Evolutionary conservation across 2,113 vertebrate genomes (phyloP).

Genomic region (Rhinopomastus cyanomelas): DNA sequence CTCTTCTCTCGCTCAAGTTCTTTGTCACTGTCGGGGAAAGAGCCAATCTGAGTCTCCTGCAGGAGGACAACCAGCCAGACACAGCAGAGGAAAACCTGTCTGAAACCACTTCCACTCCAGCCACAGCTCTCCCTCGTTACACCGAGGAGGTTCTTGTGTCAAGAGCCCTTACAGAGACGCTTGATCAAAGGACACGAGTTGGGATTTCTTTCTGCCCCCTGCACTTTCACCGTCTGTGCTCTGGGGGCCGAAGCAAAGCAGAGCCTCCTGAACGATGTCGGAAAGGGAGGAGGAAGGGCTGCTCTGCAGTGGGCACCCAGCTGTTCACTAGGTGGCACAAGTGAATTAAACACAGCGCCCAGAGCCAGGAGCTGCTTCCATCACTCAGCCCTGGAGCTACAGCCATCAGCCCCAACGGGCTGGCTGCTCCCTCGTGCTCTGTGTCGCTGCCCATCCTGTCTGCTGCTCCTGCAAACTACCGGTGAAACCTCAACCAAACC

Average conservation of each 20-base stretch:
- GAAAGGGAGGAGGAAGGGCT: rapidly evolving
- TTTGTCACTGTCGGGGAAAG: conserved; percentile 84
- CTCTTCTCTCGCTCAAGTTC: conserved; percentile 88
- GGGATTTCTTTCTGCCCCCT: neutral
- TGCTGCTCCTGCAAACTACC: neutral
- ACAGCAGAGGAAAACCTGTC: neutral
- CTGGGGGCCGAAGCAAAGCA: neutral
- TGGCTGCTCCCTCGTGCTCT: too few species aligned
- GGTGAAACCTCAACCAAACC: too few species aligned
- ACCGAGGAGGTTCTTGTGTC: neutral
- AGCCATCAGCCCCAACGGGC: neutral
- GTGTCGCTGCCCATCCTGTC: neutral
- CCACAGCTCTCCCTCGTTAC: rapidly evolving
- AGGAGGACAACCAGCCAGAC: neutral
- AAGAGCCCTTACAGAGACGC: neutral
- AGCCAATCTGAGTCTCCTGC: too few species aligned
- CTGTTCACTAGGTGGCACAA: conserved; percentile 60
- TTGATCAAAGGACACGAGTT: neutral
- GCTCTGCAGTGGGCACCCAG: neutral
- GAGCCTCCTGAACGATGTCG: neutral
- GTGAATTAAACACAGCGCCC: neutral
- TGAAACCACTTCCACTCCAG: neutral
- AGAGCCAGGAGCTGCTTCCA: neutral
- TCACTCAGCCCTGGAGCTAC: neutral
- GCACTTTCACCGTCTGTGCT: neutral